Evolutionary conservation across 2,888 invertebrate species (phyloP).

Genomic region (Drosophila borborema): DNA sequence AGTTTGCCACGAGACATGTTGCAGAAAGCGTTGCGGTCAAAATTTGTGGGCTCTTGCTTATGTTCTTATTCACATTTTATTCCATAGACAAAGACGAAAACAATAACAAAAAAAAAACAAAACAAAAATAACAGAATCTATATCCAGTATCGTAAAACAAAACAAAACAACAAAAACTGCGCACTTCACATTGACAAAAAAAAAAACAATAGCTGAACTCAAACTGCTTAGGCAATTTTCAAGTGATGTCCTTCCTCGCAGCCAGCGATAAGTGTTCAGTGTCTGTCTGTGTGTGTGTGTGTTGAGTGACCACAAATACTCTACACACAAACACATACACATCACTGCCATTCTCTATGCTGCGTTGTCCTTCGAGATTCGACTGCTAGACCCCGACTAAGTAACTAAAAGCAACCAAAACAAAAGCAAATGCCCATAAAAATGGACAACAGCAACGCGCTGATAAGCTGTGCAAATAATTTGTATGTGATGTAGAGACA

Average conservation of each 20-base stretch:
- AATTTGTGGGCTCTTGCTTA: slow-evolving; percentile 39
- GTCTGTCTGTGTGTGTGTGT: slow-evolving; percentile 39
- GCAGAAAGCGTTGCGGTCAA: slow-evolving; percentile 42
- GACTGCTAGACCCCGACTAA: slow-evolving; percentile 31
- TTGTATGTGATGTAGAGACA: slow-evolving; percentile 56
- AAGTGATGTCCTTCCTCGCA: slow-evolving; percentile 75
- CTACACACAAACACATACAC: slow-evolving; percentile 50
- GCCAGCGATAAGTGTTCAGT: slow-evolving; percentile 65
- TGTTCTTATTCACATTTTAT: slow-evolving; percentile 54
- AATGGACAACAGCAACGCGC: slow-evolving; percentile 79
- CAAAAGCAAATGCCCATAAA: slow-evolving; percentile 77
- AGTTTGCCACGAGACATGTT: slow-evolving; percentile 58
- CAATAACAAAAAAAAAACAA: slow-evolving; percentile 26
- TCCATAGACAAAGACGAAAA: slow-evolving; percentile 35
- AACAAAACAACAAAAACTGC: slow-evolving; percentile 31
- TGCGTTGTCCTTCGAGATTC: slow-evolving; percentile 29
- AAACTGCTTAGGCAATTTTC: slow-evolving; percentile 82
- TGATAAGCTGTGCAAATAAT: slow-evolving; percentile 82
- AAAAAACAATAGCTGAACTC: slow-evolving; percentile 29
- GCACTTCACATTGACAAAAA: slow-evolving; percentile 38
- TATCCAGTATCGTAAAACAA: slow-evolving; percentile 63
- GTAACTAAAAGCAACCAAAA: slow-evolving; percentile 77
- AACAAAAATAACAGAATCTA: slow-evolving; percentile 39
- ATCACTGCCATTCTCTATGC: slow-evolving; percentile 38
- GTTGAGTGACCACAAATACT: slow-evolving; percentile 56